These are phyloP conservation scores for Palloptera scutellata DNA, from an alignment of 2,888 invertebrate species.

Conservation along the genomic window DNA sequence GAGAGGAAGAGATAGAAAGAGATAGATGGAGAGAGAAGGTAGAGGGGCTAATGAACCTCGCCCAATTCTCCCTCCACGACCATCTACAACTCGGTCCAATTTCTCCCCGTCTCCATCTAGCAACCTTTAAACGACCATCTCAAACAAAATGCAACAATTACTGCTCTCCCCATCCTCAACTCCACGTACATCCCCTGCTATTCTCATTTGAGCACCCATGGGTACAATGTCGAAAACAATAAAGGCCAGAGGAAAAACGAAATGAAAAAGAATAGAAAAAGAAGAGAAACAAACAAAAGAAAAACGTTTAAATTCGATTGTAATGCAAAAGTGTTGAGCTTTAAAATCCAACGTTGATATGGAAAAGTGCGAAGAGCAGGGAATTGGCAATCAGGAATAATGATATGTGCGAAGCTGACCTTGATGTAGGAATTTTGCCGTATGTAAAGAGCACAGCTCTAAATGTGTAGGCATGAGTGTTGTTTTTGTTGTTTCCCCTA, in stretches of 20 bases:
- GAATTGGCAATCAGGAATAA: conserved; percentile 1
- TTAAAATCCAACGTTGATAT: conserved; percentile 4
- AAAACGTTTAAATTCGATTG: conserved; percentile 3
- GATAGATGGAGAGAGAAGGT: neutral
- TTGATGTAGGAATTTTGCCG: conserved; percentile 22
- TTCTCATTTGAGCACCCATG: neutral
- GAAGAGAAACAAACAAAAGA: neutral
- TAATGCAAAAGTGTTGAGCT: conserved; percentile 1
- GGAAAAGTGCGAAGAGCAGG: neutral
- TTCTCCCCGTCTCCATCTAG: too few species aligned
- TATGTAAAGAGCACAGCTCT: conserved; percentile 4
- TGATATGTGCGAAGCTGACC: conserved; percentile 30
- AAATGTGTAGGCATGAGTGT: too few species aligned
- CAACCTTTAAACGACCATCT: too few species aligned
- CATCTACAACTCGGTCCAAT: too few species aligned
- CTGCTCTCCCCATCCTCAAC: too few species aligned
- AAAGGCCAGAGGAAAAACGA: neutral
- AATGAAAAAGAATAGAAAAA: too few species aligned
- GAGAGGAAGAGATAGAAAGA: neutral
- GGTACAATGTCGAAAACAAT: conserved; percentile 6
- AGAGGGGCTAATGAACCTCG: neutral
- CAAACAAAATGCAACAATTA: neutral
- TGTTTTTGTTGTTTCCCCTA: too few species aligned
- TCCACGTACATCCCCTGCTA: too few species aligned
- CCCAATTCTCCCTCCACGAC: too few species aligned